Conservation (phyloP, 1,140 invertebrate species). For the Nasonia vitripennis region DNA sequence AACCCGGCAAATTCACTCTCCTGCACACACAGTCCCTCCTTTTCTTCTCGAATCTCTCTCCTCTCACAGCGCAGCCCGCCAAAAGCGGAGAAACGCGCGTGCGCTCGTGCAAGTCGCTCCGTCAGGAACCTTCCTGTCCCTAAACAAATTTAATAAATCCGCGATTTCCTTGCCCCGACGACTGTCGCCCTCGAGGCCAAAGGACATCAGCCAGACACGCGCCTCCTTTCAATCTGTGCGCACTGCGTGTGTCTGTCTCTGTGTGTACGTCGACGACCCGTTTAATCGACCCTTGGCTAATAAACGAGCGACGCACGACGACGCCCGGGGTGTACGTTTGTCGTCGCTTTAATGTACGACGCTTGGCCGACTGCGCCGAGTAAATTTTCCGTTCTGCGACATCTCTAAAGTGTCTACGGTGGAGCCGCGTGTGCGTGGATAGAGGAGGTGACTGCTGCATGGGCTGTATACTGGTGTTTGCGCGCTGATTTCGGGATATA, state of each 20-base stretch:
- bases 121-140: constrained; percentile 56
- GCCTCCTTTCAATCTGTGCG: constrained; percentile 50
- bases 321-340: background rate
- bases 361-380: constrained; percentile 16
- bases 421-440: background rate
- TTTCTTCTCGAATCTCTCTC: no score
- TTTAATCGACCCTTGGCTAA: constrained; percentile 58
- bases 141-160: constrained; percentile 75
- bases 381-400: constrained; percentile 24
- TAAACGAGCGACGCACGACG: constrained; percentile 45
- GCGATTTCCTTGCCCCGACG: constrained; percentile 70
- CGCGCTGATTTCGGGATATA: background rate
- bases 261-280: constrained; percentile 7
- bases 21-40: no score
- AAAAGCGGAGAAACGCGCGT: no score
- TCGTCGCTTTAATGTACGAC: constrained; percentile 45
- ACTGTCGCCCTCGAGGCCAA: constrained; percentile 58
- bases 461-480: background rate
- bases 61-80: no score
- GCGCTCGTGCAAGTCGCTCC: constrained; percentile 52
- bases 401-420: background rate
- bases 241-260: background rate
- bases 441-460: background rate
- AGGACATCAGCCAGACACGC: constrained; percentile 2
- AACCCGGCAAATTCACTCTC: no score